Conservation (phyloP, 2,113 vertebrate species). For the Pontoporia blainvillei region DNA sequence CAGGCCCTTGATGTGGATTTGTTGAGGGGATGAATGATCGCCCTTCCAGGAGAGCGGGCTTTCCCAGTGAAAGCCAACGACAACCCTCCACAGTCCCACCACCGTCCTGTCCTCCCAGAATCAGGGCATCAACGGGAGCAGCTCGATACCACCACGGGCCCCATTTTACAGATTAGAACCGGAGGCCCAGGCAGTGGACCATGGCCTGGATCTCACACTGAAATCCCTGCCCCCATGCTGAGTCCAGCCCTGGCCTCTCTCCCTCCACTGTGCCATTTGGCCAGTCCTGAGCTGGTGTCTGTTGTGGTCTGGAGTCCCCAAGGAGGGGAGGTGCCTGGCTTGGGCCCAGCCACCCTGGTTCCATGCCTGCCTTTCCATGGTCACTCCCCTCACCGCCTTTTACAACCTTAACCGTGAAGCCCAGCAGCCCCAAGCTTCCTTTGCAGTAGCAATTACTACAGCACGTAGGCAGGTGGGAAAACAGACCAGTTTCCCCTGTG, state of each 20-base stretch:
- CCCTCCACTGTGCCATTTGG: neutral
- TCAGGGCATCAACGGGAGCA: accelerated
- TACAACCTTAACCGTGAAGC: neutral
- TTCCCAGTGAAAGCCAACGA: accelerated
- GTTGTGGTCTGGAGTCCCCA: neutral
- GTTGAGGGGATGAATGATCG: accelerated
- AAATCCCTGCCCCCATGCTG: accelerated
- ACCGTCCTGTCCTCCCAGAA: neutral
- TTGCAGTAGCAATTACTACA: neutral
- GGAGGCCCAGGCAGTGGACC: neutral
- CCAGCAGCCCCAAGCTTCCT: neutral
- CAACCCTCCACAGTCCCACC: neutral
- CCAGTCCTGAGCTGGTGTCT: neutral
- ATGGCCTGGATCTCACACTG: neutral
- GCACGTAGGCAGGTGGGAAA: neutral
- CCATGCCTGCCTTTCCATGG: neutral
- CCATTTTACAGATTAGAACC: neutral
- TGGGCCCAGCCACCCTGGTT: neutral
- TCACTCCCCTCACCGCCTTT: neutral
- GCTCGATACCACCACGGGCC: neutral
- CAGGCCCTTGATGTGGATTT: neutral
- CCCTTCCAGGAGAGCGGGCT: neutral
- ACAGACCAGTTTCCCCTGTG: accelerated
- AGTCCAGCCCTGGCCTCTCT: neutral
- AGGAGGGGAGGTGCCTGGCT: neutral